These are phyloP conservation scores for Drosophila macrospina DNA, from an alignment of 2,888 invertebrate species.

Conservation along the genomic window DNA sequence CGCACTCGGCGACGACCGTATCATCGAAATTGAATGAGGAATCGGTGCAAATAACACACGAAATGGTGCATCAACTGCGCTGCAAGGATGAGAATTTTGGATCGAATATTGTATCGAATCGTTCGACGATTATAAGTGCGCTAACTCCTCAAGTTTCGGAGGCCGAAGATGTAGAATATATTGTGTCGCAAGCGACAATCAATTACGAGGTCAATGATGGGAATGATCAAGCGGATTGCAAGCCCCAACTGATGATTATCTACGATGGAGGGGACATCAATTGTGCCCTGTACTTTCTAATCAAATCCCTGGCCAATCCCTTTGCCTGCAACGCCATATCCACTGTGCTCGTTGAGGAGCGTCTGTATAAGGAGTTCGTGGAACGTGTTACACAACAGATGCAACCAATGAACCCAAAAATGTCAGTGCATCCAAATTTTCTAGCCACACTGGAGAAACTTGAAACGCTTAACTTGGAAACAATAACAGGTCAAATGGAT, in stretches of 20 bases:
- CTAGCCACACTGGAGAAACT: neutral
- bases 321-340: conserved; percentile 38
- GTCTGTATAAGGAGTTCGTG: conserved; percentile 35
- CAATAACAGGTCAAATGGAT: neutral
- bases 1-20: neutral
- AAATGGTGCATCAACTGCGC: conserved; percentile 34
- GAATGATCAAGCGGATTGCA: neutral
- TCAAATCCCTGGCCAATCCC: conserved; percentile 43
- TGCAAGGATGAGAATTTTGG: neutral
- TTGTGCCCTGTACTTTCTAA: conserved; percentile 50
- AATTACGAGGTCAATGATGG: neutral
- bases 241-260: conserved; percentile 59
- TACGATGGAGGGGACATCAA: conserved; percentile 52
- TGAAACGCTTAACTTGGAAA: neutral
- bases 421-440: conserved; percentile 26
- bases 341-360: conserved; percentile 53
- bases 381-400: conserved; percentile 25
- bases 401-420: conserved; percentile 1
- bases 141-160: conserved; percentile 26
- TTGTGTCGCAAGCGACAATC: neutral
- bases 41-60: conserved; percentile 5
- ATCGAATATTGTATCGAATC: neutral
- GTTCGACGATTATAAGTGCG: neutral
- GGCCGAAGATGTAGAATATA: neutral
- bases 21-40: neutral